A percentile compares a stretch with the other conserved stretches of the same genome.
Evolutionary conservation across 2,888 invertebrate genomes (phyloP).

Genomic region (Drosophila nigritarsus): DNA sequence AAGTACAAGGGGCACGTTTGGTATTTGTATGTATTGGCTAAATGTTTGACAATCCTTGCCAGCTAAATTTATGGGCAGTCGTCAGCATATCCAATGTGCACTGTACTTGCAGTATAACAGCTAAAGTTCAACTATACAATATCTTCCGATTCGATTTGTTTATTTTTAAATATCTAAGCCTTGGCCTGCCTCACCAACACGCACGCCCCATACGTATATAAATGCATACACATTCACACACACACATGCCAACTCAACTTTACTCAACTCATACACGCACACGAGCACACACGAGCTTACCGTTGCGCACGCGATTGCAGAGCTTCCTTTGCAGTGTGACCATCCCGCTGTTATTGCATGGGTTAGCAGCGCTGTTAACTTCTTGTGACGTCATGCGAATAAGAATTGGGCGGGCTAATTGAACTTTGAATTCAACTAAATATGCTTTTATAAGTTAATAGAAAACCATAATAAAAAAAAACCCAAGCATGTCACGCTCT

Average conservation of each 20-base stretch:
- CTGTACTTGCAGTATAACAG: constrained; percentile 12
- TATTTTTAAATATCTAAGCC: constrained; percentile 36
- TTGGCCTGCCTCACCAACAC: constrained; percentile 41
- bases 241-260: neutral
- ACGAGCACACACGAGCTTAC: constrained; percentile 8
- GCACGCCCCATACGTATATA: constrained; percentile 31
- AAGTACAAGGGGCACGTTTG: constrained; percentile 32
- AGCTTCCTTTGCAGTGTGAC: constrained; percentile 17
- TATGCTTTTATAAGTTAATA: neutral
- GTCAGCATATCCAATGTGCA: constrained; percentile 18
- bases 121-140: constrained; percentile 8
- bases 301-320: constrained; percentile 11
- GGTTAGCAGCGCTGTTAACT: constrained; percentile 9
- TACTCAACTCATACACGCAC: constrained; percentile 12
- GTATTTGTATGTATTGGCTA: constrained; percentile 8
- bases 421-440: neutral
- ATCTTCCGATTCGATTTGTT: constrained; percentile 22
- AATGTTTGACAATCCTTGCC: neutral
- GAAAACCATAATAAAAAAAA: neutral
- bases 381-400: constrained; percentile 31
- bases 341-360: constrained; percentile 30
- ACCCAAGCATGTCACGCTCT: constrained; percentile 9
- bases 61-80: neutral
- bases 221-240: neutral
- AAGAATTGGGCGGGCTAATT: constrained; percentile 3